Evolutionary conservation across 2,113 vertebrate species (phyloP).

Genomic region (Riparia riparia): DNA sequence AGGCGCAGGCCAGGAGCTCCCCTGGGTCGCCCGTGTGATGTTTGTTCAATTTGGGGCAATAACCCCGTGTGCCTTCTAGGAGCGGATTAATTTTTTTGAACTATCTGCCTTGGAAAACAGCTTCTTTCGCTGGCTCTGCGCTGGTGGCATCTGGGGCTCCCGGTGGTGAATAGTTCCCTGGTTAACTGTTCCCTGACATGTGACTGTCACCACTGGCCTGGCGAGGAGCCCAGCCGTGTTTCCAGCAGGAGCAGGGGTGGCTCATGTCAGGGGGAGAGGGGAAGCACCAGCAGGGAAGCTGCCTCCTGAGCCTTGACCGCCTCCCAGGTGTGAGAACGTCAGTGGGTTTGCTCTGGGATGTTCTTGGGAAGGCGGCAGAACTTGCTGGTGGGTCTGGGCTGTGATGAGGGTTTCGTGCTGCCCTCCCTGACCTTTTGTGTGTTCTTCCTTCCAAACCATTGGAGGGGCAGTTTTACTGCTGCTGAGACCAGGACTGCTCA

Average conservation of each 20-base stretch:
- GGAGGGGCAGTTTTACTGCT: not conserved
- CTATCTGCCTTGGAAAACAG: not conserved
- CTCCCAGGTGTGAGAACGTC: not conserved
- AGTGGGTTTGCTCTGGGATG: fast-evolving
- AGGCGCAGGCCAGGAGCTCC: fast-evolving
- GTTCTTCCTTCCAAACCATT: fast-evolving
- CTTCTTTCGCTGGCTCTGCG: fast-evolving
- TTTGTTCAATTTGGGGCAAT: fast-evolving
- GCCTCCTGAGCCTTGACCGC: not conserved
- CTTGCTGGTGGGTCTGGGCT: not conserved
- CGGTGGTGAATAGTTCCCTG: not conserved
- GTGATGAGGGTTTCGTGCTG: fast-evolving
- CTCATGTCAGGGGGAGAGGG: not conserved
- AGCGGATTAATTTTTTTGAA: not conserved
- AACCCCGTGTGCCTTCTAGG: fast-evolving
- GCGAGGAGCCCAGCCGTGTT: not conserved
- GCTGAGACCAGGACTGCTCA: not conserved
- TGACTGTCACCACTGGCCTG: not conserved
- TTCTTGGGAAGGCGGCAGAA: not conserved
- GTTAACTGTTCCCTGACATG: not conserved
- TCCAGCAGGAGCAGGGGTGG: not conserved
- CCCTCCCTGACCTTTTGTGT: not conserved
- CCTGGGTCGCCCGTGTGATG: fast-evolving
- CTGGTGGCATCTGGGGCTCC: not conserved
- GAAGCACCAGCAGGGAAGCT: not conserved